Evolutionary conservation across 2,797 vertebrate species (phyloP).

Genomic region (Poeciliopsis presidionis): DNA sequence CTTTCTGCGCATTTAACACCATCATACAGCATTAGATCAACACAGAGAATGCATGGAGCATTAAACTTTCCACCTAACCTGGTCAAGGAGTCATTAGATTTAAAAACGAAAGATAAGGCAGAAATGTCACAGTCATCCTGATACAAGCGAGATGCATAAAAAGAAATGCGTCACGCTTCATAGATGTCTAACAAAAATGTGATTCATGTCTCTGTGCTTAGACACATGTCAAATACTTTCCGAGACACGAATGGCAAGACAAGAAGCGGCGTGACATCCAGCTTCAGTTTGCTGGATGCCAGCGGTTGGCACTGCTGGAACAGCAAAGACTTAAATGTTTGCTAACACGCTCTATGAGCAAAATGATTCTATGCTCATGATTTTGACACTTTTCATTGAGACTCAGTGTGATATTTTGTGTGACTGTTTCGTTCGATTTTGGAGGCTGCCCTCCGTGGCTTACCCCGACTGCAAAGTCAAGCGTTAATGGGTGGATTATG

Average conservation of each 20-base stretch:
- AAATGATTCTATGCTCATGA: conserved; percentile 5
- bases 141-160: neutral
- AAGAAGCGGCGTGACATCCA: neutral
- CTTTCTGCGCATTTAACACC: neutral
- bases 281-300: neutral
- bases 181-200: neutral
- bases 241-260: neutral
- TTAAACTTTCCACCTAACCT: neutral
- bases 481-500: conserved; percentile 54
- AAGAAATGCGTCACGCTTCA: neutral
- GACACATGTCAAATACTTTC: neutral
- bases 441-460: conserved; percentile 35
- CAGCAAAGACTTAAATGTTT: conserved; percentile 8
- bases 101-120: neutral
- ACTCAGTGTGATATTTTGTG: conserved; percentile 39
- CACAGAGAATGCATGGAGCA: neutral
- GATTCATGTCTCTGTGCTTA: neutral
- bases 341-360: neutral
- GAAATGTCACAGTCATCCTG: neutral
- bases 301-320: neutral
- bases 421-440: conserved; percentile 49
- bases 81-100: neutral
- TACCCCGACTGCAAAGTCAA: conserved; percentile 46
- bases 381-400: conserved; percentile 49
- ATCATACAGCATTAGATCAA: neutral